Percentiles rank a stretch among this genome's conserved stretches.
Evolutionary conservation across 2,113 vertebrate genomes (phyloP).

Genomic region (Furnarius figulus): DNA sequence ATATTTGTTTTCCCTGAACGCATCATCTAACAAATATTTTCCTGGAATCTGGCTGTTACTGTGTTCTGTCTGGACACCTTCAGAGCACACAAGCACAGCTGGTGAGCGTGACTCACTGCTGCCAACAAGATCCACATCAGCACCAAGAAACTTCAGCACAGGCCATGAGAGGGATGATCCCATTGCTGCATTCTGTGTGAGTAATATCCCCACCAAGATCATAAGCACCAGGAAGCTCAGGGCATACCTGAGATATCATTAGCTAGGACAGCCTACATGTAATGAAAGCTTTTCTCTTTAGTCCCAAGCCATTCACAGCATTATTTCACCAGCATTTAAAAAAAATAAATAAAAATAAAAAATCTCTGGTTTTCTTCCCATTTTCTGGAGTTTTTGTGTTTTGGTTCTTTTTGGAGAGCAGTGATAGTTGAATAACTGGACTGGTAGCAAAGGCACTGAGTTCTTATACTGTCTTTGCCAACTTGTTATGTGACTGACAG

Average conservation of each 20-base stretch:
- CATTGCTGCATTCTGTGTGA: fast-evolving
- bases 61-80: not conserved
- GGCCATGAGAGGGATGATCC: not conserved
- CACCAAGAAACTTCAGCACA: not conserved
- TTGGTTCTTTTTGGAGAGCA: not conserved
- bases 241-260: not conserved
- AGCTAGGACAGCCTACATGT: not conserved
- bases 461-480: not conserved
- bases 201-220: not conserved
- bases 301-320: not conserved
- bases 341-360: not conserved
- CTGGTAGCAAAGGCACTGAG: not conserved
- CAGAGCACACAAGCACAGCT: not conserved
- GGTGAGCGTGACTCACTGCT: not conserved
- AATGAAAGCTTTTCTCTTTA: not conserved
- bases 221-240: not conserved
- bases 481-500: not conserved
- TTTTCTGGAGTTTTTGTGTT: not conserved
- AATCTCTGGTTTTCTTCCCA: not conserved
- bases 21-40: not conserved
- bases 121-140: fast-evolving
- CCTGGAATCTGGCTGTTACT: not conserved
- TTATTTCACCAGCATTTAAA: not conserved
- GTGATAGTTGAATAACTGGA: not conserved
- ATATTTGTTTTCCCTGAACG: not conserved